Evolutionary conservation across 2,113 vertebrate species (phyloP), one percentile per base, ranked within the genome.

Genomic region (Crotalus horridus): DNA sequence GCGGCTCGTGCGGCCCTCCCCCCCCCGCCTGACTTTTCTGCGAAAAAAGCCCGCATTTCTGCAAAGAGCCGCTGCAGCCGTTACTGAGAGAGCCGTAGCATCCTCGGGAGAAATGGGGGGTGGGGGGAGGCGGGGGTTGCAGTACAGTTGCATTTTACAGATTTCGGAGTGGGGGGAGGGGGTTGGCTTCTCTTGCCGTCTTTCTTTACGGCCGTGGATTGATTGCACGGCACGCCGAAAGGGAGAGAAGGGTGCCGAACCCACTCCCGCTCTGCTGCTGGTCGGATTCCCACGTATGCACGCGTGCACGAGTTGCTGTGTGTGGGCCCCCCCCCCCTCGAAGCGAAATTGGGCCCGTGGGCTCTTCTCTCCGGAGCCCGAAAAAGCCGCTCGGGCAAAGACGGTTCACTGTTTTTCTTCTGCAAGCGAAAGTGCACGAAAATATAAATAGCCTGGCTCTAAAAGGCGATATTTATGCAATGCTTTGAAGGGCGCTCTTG

Each of bases 11-110:
- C 39, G 39, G 39, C 2, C 39, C 39, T 39, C 39, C 53, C 7
- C 74, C 21, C 29, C 24, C 12, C 15, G 17, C 43, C 48, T 93
- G 92, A 23, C n/a, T 94, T 95, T 94, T 55, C 48, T 90, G 46
- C 39, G 51, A 55, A 33, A 55, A 13, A 59, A 23, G 51, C 4
- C 59, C 46, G 17, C 39, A 12, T 81, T 91, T 61, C 46, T 24
- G 1, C 4, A 33, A 17, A 33, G 64, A 26, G 13, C 21, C 17
- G 11, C 7, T 39, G 55, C 21, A 24, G 29, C 26, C 53, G 17
- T 4, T 1, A 55, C 53, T 2, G 26, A 46, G 53, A 46, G 53
- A 51, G 55, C 55, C 7, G 4, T 39, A 43, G 43, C 46, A 1
- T 11, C 2, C 23, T 10, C 39, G 33, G 64, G n/a, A 74, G n/a